Conservation (phyloP, 2,797 vertebrate species). For the Myotis myotis region DNA sequence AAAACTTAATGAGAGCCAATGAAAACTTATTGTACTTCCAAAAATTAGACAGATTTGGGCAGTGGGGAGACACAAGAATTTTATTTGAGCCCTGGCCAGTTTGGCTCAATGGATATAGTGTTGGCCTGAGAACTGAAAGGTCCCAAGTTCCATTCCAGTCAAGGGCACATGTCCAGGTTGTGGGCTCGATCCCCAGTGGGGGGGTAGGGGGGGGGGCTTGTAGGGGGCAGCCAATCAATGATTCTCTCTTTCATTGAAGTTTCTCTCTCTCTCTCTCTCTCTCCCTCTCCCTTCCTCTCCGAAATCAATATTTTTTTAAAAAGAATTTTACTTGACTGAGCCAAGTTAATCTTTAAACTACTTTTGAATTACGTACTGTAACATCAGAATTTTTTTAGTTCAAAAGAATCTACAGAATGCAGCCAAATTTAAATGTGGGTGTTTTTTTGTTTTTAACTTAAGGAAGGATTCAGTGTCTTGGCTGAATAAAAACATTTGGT, state of each 20-base stretch:
- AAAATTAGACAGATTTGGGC: slow-evolving; percentile 6
- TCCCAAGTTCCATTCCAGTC: too few relatives aligned
- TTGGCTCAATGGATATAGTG: too few relatives aligned
- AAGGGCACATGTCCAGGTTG: too few relatives aligned
- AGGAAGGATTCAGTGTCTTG: neutral
- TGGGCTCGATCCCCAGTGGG: too few relatives aligned
- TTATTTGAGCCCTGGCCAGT: neutral
- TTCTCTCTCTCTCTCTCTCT: too few relatives aligned
- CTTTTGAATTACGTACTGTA: slow-evolving; percentile 1
- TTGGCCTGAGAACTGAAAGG: too few relatives aligned
- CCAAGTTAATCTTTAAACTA: slow-evolving; percentile 24
- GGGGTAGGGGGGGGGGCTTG: too few relatives aligned
- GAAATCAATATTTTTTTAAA: too few relatives aligned
- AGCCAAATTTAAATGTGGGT: neutral
- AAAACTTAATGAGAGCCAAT: slow-evolving; percentile 34
- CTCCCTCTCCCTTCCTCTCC: too few relatives aligned
- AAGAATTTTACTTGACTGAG: neutral
- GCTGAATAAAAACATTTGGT: slow-evolving; percentile 12
- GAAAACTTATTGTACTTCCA: slow-evolving; percentile 33
- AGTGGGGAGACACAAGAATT: too few relatives aligned
- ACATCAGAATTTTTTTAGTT: neutral
- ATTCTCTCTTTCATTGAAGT: too few relatives aligned
- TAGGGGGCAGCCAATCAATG: too few relatives aligned
- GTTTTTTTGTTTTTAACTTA: neutral
- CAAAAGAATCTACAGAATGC: neutral